Percentiles rank a stretch among this genome's conserved stretches.
phyloP scores from a whole-genome alignment of 2,113 vertebrate genomes.

The Serinus canaria region DNA sequence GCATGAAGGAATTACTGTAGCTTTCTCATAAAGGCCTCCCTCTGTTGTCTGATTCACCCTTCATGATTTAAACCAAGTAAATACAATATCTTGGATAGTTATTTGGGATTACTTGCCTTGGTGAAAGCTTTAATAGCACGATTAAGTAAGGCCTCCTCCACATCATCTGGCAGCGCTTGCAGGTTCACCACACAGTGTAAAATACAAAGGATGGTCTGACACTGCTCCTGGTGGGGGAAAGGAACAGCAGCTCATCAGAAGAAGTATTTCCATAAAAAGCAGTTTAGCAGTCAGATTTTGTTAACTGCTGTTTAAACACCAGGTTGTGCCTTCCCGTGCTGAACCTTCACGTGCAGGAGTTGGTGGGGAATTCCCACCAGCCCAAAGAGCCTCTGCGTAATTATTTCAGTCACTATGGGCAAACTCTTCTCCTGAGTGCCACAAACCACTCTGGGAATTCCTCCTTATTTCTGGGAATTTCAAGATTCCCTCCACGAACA shows the following conservation, averaged over 20 bases:
- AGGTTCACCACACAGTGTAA: constrained; percentile 87
- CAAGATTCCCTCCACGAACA: accelerated
- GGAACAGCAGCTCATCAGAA: constrained; percentile 6
- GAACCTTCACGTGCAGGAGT: neutral
- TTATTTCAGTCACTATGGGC: neutral
- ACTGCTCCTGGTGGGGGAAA: constrained; percentile 77
- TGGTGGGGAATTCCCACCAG: neutral
- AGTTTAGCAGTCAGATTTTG: neutral
- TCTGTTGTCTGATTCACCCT: neutral
- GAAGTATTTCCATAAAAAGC: neutral
- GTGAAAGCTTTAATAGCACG: constrained; percentile 89
- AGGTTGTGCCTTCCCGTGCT: neutral
- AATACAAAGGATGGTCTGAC: constrained; percentile 89
- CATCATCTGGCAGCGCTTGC: constrained; percentile 76
- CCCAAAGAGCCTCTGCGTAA: neutral
- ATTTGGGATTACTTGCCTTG: constrained; percentile 74
- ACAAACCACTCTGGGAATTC: neutral
- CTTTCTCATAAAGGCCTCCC: neutral
- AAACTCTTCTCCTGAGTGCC: neutral
- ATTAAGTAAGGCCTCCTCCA: constrained; percentile 83
- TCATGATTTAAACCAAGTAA: neutral
- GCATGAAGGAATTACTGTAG: neutral
- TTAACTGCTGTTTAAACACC: neutral
- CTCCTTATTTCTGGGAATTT: neutral
- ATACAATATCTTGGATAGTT: neutral